Evolutionary conservation across 2,888 invertebrate genomes (phyloP), one percentile per base, ranked within the genome.

Genomic region (Labia minor): DNA sequence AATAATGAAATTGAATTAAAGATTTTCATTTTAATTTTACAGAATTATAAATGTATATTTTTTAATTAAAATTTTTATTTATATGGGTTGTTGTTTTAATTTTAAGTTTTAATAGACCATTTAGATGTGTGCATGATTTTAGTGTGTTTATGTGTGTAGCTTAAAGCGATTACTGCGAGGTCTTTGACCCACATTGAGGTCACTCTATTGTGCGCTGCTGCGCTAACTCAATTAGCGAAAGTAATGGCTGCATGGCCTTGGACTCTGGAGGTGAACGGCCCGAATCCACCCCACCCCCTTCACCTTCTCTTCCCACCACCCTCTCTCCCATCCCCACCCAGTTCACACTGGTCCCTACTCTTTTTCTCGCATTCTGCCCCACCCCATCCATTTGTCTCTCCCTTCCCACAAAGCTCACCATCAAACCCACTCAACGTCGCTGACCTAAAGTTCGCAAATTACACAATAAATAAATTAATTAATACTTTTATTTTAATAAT

Each of bases 201-300:
- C 69, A 68, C 67, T 66, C 65, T 62, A 66, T 66, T 63, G 65
- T 66, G 65, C 64, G 37, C 64, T 37, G 49, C n/a, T 20, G 11
- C 63, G 69, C 69, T 69, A 69, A 68, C 68, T 69, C 69, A 68
- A 69, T 69, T 69, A 69, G 69, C 69, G 69, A 69, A 69, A 69
- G 69, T 68, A 68, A 68, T 19, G 37, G 33, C 37, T 37, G 20
- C 37, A 33, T 65, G 64, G 61, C 64, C 66, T 64, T 61, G 66
- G 61, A 61, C 62, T 65, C 37, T 1, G 19, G 67, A 68, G 67
- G 67, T 68, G 68, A 68, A 67, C 33, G 68, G 33, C 68, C 65
- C 26, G 37, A 3, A 26, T 14, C 68, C 70, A 63, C 65, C 67
- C 70, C 67, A 68, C 33, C 69, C 26, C 67, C 65, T 71, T 67